These are phyloP conservation scores for Acanthurus tractus DNA, from an alignment of 2,797 vertebrate species.

Conservation along the genomic window DNA sequence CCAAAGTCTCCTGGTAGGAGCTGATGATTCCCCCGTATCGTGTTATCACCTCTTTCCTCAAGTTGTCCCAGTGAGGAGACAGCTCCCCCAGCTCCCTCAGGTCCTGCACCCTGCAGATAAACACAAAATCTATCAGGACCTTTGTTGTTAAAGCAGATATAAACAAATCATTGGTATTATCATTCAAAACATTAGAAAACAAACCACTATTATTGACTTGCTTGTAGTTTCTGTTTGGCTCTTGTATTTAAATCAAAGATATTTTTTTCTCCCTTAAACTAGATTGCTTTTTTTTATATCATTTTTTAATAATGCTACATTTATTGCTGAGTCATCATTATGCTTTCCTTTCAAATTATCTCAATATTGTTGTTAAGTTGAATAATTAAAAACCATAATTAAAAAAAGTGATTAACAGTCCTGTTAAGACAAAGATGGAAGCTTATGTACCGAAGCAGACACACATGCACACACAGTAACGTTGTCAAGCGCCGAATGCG, in stretches of 20 bases:
- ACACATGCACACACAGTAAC: conserved; percentile 4
- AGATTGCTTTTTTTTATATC: no score
- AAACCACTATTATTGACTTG: background rate
- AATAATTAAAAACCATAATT: background rate
- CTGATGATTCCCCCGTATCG: conserved; percentile 93
- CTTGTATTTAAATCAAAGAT: background rate
- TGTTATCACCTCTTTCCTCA: conserved; percentile 93
- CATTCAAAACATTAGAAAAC: no score
- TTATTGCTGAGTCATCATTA: background rate
- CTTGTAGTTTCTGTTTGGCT: background rate
- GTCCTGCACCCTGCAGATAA: conserved; percentile 90
- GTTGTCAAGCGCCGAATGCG: background rate
- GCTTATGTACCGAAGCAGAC: conserved; percentile 15
- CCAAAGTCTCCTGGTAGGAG: conserved; percentile 93
- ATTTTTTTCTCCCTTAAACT: background rate
- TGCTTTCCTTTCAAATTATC: conserved; percentile 19
- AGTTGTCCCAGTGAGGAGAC: conserved; percentile 97
- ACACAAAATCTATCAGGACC: conserved; percentile 40
- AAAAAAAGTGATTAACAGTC: conserved; percentile 17
- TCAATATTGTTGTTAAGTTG: conserved; percentile 1
- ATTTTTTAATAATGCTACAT: background rate
- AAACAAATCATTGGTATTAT: conserved; percentile 7
- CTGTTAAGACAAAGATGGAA: conserved; percentile 20
- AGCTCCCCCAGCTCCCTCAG: conserved; percentile 95
- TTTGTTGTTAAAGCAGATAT: background rate